A percentile compares a stretch with the other conserved stretches of the same genome.
Conservation (phyloP, 1,140 invertebrate species). For the Metaphire vulgaris region DNA sequence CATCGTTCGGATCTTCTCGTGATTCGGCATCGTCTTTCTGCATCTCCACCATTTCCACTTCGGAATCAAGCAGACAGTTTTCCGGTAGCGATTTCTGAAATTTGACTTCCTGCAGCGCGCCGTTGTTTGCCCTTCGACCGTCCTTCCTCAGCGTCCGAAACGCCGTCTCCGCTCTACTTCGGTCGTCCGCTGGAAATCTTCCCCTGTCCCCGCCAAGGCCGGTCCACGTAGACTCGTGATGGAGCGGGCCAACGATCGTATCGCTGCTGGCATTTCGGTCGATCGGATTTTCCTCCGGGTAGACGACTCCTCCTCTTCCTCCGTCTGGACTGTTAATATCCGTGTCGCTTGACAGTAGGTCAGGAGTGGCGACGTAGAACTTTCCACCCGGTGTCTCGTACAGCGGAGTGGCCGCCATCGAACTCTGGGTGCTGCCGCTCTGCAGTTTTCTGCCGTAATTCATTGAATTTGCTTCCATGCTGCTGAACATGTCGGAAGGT, state of each 20-base stretch:
- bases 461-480: neutral
- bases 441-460: neutral
- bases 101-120: neutral
- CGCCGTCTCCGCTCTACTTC: too few relatives aligned
- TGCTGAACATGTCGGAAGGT: neutral
- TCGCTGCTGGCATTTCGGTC: neutral
- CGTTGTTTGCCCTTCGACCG: neutral
- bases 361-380: neutral
- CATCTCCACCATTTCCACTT: neutral
- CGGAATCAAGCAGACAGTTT: neutral
- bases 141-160: neutral
- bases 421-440: neutral
- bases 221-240: neutral
- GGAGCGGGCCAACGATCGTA: neutral
- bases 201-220: neutral
- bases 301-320: neutral
- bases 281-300: neutral
- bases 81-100: neutral
- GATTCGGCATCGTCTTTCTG: too few relatives aligned
- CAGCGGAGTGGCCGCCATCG: neutral
- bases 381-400: neutral
- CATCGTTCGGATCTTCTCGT: too few relatives aligned
- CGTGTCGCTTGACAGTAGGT: neutral
- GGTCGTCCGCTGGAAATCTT: neutral
- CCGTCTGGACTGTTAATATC: neutral